Conservation (phyloP, 2,797 vertebrate genomes). For the Anniella stebbinsi region DNA sequence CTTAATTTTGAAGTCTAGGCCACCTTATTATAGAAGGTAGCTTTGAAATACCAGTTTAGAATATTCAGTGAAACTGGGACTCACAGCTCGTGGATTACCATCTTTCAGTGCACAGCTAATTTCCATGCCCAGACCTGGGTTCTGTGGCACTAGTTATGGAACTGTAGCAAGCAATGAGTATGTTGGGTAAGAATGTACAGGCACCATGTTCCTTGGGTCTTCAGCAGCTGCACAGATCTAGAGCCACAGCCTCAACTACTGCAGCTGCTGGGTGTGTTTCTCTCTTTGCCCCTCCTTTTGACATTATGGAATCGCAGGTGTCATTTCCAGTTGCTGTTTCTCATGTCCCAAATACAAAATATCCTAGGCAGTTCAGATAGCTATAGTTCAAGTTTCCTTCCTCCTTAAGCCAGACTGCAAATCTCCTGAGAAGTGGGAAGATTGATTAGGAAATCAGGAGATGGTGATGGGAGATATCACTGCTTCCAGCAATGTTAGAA, state of each 20-base stretch:
- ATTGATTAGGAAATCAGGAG: background rate
- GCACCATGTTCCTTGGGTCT: background rate
- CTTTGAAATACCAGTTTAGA: background rate
- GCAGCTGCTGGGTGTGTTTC: background rate
- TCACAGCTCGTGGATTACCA: background rate
- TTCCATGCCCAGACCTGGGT: background rate
- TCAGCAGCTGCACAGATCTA: background rate
- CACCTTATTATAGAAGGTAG: background rate
- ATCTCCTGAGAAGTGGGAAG: background rate
- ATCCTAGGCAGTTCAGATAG: background rate
- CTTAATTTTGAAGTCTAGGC: background rate
- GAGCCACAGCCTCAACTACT: background rate
- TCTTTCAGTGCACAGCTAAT: background rate
- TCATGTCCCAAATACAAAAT: background rate
- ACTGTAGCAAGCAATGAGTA: background rate
- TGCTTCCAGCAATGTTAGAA: background rate
- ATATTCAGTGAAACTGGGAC: background rate
- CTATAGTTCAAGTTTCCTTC: background rate
- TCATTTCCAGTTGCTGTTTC: background rate
- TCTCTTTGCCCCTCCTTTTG: background rate
- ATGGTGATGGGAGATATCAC: conserved; percentile 5
- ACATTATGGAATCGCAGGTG: background rate
- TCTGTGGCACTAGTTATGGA: background rate
- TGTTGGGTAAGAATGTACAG: background rate
- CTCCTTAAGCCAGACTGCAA: background rate